Evolutionary conservation across 2,797 vertebrate genomes (phyloP), one percentile per base, ranked within the genome.

Genomic region (Vireo griseus): DNA sequence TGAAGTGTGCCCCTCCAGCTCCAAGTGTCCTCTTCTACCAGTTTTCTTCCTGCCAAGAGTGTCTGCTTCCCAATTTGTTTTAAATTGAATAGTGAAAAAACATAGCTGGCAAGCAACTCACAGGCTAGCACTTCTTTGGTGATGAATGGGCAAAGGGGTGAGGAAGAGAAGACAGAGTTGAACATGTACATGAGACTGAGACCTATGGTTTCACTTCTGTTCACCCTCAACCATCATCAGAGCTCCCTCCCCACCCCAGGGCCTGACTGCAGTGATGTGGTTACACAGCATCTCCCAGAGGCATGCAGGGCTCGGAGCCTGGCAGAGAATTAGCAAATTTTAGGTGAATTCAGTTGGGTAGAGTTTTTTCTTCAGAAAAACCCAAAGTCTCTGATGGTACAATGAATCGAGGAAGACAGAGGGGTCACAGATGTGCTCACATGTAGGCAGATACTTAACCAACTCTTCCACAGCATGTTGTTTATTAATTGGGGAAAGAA

Each of bases 381-480:
- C 11, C 0, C 4, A 0, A 29, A 19, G 20, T 69, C 13, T 69
- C 33, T 85, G 21, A 13, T 48, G 28, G 16, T 40, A 4, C 25
- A 33, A 4, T 21, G 33, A 85, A 25, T 22, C 8, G 5, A 76
- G n/a, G 62, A 50, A 44, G 57, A 51, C 26, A 61, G 59, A 45
- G 40, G 16, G 37, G 17, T 69, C 40, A 45, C 31, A 72, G 66
- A 13, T 67, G 6, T 2, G 28, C 16, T 87, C 26, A 18, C 22
- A 26, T 0, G 0, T 4, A 48, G 10, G 29, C 18, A 37, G 59
- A 5, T 55, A 5, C 19, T 83, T 33, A 48, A 52, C 17, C 1
- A 4, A 2, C 37, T 88, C 20, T 47, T 87, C 52, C 42, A 39
- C 54, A 75, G 24, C 11, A 5, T 33, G 47, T 9, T 82, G 52